Evolutionary conservation across 2,113 vertebrate genomes (phyloP).

Genomic region (Marcusenius ussheri): DNA sequence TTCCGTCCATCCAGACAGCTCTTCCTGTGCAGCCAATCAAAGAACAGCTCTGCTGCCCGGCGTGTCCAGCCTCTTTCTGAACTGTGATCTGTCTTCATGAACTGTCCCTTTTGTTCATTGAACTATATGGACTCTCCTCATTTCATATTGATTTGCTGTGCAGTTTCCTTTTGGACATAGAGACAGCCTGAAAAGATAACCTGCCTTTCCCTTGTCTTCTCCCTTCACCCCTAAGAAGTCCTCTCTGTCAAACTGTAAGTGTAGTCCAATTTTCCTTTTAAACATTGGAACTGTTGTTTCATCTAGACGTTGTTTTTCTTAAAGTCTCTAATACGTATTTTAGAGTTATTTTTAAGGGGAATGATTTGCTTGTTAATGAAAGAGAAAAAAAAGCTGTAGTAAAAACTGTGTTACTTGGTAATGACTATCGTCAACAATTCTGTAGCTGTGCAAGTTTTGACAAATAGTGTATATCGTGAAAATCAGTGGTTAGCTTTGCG

Average conservation of each 20-base stretch:
- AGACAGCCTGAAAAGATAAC: slow-evolving; percentile 78
- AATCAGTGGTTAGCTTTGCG: slow-evolving; percentile 85
- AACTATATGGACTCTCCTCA: slow-evolving; percentile 87
- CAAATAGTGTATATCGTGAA: slow-evolving; percentile 87
- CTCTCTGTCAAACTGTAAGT: slow-evolving; percentile 80
- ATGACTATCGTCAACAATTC: slow-evolving; percentile 85
- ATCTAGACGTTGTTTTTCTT: slow-evolving; percentile 68
- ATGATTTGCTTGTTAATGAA: slow-evolving; percentile 88
- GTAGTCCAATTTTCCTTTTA: slow-evolving; percentile 78
- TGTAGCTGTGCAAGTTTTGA: slow-evolving; percentile 90
- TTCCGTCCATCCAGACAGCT: slow-evolving; percentile 84
- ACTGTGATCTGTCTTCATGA: slow-evolving; percentile 85
- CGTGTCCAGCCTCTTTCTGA: slow-evolving; percentile 85
- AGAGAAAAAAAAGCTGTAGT: slow-evolving; percentile 84
- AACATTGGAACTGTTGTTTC: slow-evolving; percentile 80
- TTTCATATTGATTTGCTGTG: slow-evolving; percentile 85
- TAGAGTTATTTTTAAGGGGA: slow-evolving; percentile 81
- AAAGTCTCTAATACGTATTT: slow-evolving; percentile 81
- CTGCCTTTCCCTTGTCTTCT: slow-evolving; percentile 60
- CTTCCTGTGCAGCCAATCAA: slow-evolving; percentile 85
- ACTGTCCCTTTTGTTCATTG: slow-evolving; percentile 84
- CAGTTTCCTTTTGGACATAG: slow-evolving; percentile 83
- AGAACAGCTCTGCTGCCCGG: slow-evolving; percentile 83
- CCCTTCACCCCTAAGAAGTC: slow-evolving; percentile 76
- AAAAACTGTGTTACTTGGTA: slow-evolving; percentile 86